phyloP scores from a whole-genome alignment of 2,888 invertebrate species.

The Eupithecia pulchellata region DNA sequence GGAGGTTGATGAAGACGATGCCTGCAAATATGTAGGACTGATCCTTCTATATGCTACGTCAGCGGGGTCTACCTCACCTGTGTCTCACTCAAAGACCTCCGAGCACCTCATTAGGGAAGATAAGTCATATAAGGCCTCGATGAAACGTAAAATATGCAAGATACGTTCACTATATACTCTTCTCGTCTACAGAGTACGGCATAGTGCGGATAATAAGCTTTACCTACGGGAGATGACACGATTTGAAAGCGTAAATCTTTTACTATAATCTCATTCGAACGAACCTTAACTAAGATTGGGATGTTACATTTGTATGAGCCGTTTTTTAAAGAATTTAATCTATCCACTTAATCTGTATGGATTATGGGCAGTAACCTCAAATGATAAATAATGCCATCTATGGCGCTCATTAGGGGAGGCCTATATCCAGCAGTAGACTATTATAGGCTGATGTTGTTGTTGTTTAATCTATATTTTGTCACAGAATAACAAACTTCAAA shows the following conservation, averaged over 20 bases:
- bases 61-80: neutral
- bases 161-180: neutral
- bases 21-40: neutral
- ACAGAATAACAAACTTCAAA: no score
- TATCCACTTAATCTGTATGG: no score
- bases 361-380: no score
- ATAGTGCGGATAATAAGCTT: neutral
- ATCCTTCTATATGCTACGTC: neutral
- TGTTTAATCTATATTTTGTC: no score
- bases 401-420: no score
- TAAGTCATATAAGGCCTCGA: neutral
- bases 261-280: neutral
- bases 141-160: neutral
- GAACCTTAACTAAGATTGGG: neutral
- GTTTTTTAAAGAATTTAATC: neutral
- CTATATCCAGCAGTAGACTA: no score
- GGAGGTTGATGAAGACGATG: neutral
- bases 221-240: neutral
- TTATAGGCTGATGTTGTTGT: no score
- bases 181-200: neutral
- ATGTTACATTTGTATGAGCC: neutral
- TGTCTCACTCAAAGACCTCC: neutral
- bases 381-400: no score
- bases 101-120: constrained; percentile 7
- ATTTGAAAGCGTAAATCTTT: neutral